Evolutionary conservation across 2,797 vertebrate species (phyloP), one percentile per base, ranked within the genome.

Genomic region (Lacerta agilis): DNA sequence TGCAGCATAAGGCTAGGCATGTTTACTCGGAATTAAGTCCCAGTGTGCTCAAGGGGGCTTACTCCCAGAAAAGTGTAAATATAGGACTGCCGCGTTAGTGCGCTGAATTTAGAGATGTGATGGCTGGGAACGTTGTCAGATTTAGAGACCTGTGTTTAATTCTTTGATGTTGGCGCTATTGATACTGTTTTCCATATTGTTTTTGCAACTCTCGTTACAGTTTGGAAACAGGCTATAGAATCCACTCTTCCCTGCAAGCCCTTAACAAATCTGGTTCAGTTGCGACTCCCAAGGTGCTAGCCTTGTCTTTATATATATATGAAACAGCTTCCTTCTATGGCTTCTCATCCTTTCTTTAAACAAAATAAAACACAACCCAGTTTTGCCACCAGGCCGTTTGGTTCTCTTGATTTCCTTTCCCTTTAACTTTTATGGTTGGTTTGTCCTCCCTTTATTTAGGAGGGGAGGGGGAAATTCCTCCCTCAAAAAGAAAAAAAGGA

Each of bases 351-450:
- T 36, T n/a, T 87, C 41, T 3, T 67, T 82, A 69, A 85, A 45
- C 67, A 88, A 64, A 85, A 20, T 15, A 79, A 61, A 79, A 55
- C 58, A 66, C 36, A 49, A 69, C 45, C 90, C 87, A 92, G 92
- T 89, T 1, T 0, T 0, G 0, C 81, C 86, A 38, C 41, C 38
- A 82, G 89, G 66, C 95, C 95, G 92, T 94, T 95, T 96, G 95
- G 75, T 91, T 85, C 58, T 55, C 66, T 89, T 90, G 58, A 58
- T 77, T 94, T 94, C n/a, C 38, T 80, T 27, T 45, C 85, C 79
- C 66, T 86, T 43, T 82, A 85, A 85, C 89, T 91, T 93, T 89
- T 61, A 17, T 71, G 67, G 90, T 90, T 86, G 90, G 81, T 73
- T 85, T 90, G n/a, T 92, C 87, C 79, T 90, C 86, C 36, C 79